phyloP scores from a whole-genome alignment of 2,797 vertebrate genomes.

The Bucorvus abyssinicus region DNA sequence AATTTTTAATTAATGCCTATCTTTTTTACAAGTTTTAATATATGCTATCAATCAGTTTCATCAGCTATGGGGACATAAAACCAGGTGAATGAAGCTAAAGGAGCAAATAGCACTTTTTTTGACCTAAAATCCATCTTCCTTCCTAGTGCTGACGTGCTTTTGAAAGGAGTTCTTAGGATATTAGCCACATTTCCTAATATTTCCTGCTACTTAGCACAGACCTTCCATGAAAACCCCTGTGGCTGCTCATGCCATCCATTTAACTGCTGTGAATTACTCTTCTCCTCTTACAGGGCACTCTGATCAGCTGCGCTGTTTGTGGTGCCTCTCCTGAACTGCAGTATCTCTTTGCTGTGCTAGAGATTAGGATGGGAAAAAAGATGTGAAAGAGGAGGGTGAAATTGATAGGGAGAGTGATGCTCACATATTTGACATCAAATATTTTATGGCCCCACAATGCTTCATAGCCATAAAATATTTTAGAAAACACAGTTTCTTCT shows the following conservation, averaged over 20 bases:
- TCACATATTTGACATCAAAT: background rate
- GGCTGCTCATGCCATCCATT: background rate
- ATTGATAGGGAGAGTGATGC: background rate
- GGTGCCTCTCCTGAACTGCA: background rate
- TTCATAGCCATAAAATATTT: background rate
- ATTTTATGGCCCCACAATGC: background rate
- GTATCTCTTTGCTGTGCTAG: background rate
- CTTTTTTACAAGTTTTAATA: background rate
- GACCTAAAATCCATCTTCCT: background rate
- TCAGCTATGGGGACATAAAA: background rate
- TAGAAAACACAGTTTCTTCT: background rate
- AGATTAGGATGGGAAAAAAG: background rate
- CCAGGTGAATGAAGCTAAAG: background rate
- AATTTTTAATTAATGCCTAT: background rate
- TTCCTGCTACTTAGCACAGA: background rate
- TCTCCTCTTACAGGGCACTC: background rate
- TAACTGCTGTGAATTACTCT: background rate
- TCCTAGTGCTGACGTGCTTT: background rate
- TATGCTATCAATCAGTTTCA: background rate
- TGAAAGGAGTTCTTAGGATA: background rate
- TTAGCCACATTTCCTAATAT: background rate
- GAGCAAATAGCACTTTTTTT: background rate
- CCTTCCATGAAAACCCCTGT: background rate
- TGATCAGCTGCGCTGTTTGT: background rate
- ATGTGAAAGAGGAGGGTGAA: background rate